phyloP scores from a whole-genome alignment of 2,113 vertebrate species.

The Penelope pileata region DNA sequence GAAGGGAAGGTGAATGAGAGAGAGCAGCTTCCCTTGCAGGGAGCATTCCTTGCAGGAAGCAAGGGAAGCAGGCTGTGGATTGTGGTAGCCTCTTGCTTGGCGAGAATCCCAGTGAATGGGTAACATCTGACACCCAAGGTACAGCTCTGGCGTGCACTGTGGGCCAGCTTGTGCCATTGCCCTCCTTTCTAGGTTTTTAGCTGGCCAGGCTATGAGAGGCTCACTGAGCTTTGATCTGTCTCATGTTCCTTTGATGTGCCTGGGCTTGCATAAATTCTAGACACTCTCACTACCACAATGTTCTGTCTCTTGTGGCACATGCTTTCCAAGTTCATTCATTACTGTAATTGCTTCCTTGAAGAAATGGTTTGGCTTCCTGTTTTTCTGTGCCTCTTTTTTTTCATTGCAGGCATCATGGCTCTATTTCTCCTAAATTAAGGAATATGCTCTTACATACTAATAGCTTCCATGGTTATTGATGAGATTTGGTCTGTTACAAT shows the following conservation, averaged over 20 bases:
- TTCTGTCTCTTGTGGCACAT: not conserved
- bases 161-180: not conserved
- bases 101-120: not conserved
- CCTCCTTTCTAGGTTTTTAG: not conserved
- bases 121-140: accelerated
- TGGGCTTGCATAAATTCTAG: not conserved
- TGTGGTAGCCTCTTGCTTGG: not conserved
- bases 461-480: not conserved
- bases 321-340: conserved; percentile 5
- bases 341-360: conserved; percentile 23
- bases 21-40: not conserved
- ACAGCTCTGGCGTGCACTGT: not conserved
- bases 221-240: not conserved
- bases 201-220: not conserved
- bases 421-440: not conserved
- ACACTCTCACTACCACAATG: not conserved
- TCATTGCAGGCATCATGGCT: not conserved
- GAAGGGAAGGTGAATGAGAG: not conserved
- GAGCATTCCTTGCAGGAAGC: not conserved
- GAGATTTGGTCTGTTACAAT: not conserved
- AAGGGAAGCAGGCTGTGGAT: not conserved
- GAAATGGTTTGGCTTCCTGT: conserved; percentile 1
- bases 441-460: not conserved
- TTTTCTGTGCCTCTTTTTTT: not conserved
- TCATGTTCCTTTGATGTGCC: conserved; percentile 13